Evolutionary conservation across 1,140 invertebrate species (phyloP).

Genomic region (Drosophila arawakana): DNA sequence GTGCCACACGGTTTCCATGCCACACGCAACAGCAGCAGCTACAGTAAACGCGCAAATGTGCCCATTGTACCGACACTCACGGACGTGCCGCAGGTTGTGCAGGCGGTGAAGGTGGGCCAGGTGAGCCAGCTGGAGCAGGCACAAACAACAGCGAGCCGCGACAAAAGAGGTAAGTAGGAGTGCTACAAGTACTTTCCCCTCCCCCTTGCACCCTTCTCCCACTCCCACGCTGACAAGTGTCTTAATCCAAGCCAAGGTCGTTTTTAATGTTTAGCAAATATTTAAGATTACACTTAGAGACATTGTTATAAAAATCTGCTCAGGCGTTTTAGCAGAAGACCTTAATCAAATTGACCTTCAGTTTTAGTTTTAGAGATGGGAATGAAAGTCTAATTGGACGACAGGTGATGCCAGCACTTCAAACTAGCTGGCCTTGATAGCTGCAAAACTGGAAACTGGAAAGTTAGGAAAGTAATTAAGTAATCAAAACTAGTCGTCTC

Average conservation of each 20-base stretch:
- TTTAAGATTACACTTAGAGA: constrained; percentile 69
- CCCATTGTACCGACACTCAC: constrained; percentile 19
- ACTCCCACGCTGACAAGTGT: constrained; percentile 15
- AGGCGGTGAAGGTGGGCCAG: neutral
- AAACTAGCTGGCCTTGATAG: neutral
- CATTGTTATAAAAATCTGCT: constrained; percentile 20
- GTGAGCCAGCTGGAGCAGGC: neutral
- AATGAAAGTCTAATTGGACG: neutral
- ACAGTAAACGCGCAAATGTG: constrained; percentile 37
- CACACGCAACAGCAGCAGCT: constrained; percentile 30
- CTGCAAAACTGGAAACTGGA: neutral
- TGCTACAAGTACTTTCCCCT: constrained; percentile 27
- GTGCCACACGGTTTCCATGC: constrained; percentile 37
- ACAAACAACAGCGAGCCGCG: constrained; percentile 36
- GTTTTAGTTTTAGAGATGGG: neutral
- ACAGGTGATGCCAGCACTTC: neutral
- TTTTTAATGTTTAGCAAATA: constrained; percentile 56
- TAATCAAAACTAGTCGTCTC: neutral
- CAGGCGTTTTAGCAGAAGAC: constrained; percentile 30
- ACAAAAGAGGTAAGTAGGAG: constrained; percentile 73
- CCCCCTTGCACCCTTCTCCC: neutral
- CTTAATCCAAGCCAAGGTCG: constrained; percentile 68
- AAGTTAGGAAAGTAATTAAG: constrained; percentile 8
- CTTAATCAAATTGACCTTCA: constrained; percentile 32
- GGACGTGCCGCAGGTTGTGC: neutral